Percentiles rank a stretch among this genome's conserved stretches.
phyloP scores from a whole-genome alignment of 2,113 vertebrate genomes.

The Ciconia boyciana region DNA sequence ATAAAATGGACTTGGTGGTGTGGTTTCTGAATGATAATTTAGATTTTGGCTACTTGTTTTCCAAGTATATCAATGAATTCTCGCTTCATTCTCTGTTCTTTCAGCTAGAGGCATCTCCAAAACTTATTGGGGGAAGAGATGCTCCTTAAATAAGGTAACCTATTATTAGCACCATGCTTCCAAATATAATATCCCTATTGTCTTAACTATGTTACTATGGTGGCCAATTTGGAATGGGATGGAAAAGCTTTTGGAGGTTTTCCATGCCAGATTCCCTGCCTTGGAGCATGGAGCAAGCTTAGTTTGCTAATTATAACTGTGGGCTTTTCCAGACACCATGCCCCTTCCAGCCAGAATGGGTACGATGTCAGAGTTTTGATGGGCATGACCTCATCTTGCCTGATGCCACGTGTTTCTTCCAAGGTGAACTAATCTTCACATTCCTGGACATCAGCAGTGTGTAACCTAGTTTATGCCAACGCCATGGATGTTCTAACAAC shows the following conservation, averaged over 20 bases:
- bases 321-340: background rate
- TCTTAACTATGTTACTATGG: background rate
- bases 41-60: background rate
- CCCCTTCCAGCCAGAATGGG: background rate
- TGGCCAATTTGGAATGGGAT: background rate
- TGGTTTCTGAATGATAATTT: background rate
- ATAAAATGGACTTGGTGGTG: background rate
- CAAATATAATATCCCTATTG: background rate
- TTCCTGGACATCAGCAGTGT: background rate
- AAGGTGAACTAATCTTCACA: background rate
- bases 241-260: background rate
- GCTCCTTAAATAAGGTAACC: background rate
- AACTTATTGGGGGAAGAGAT: background rate
- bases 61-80: background rate
- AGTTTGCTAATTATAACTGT: background rate
- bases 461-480: background rate
- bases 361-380: fast-evolving
- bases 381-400: background rate
- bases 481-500: background rate
- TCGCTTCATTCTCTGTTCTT: background rate
- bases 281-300: background rate
- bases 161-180: background rate
- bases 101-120: background rate
- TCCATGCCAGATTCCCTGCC: background rate
- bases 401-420: background rate